Evolutionary conservation across 2,888 invertebrate species (phyloP), one percentile per base, ranked within the genome.

Genomic region (Pseudococcus viburni): DNA sequence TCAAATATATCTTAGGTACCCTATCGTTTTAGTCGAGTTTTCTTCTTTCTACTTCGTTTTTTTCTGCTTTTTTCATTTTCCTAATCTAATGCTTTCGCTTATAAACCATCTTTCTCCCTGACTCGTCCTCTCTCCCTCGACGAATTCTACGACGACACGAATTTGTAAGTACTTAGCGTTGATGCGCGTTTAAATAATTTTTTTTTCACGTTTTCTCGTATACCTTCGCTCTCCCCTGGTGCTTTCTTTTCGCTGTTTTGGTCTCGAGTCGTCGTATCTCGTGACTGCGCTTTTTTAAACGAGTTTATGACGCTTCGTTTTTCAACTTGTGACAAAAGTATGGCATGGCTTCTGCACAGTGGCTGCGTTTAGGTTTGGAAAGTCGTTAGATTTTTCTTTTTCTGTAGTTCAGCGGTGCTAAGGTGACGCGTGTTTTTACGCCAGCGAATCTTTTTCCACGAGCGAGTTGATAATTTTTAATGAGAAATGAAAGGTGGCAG

Each of bases 41-140:
- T 0, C 51, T 5, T 51, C 17, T 51, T 51, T 51, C 15, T 51
- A 0, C 17, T 17, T 51, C 17, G 5, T 51, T 51, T 51, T 33
- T 33, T 33, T 33, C 3, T 33, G 26, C 26, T 15, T 51, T 51
- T 51, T 51, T 51, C 51, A 51, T 51, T 51, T 51, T 51, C 12
- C 51, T 51, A 51, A 51, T 51, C 51, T 51, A 51, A 51, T 51
- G 51, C 51, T 51, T 51, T 51, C 51, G 51, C 51, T 51, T 51
- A 51, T 51, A 51, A 51, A 51, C 51, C 51, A 51, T 51, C 51
- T 12, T 51, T 5, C 17, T 51, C 51, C 5, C 51, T 51, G 15
- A 4, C 51, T 51, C 5, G 11, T 51, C 17, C 51, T 51, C 17
- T 15, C 12, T 51, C 17, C 46, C 26, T 33, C 26, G 26, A 33